These are phyloP conservation scores for Prinia subflava DNA, from an alignment of 2,113 vertebrate genomes.

Conservation along the genomic window DNA sequence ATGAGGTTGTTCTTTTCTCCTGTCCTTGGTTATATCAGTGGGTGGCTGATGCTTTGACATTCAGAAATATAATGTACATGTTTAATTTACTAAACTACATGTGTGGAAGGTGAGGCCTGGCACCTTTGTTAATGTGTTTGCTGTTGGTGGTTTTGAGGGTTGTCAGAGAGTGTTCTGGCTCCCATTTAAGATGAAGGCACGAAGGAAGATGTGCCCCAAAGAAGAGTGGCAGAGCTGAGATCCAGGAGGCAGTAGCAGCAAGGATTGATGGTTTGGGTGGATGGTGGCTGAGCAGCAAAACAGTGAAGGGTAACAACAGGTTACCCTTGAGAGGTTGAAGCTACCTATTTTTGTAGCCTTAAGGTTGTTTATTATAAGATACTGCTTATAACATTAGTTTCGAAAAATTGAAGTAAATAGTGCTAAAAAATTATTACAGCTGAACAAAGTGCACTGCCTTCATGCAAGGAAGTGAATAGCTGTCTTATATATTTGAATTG, in stretches of 20 bases:
- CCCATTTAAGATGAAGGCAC: neutral
- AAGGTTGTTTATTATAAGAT: neutral
- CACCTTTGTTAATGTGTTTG: neutral
- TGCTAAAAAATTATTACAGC: neutral
- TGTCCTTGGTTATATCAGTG: neutral
- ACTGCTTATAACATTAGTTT: neutral
- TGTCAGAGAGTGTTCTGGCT: neutral
- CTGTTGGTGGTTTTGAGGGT: neutral
- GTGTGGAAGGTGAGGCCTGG: neutral
- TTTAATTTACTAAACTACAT: neutral
- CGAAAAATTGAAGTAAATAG: neutral
- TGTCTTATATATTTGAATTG: neutral
- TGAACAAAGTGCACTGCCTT: neutral
- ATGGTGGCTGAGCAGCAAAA: neutral
- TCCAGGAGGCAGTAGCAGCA: neutral
- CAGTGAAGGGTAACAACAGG: neutral
- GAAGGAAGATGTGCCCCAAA: neutral
- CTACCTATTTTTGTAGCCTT: neutral
- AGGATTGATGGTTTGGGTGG: neutral
- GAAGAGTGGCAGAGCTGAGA: neutral
- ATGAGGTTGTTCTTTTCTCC: neutral
- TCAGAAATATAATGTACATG: rapidly evolving
- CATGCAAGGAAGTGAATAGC: neutral
- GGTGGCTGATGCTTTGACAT: neutral
- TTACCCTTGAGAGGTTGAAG: neutral